Evolutionary conservation across 2,113 vertebrate genomes (phyloP).

Genomic region (Psittacula cyanocephala): DNA sequence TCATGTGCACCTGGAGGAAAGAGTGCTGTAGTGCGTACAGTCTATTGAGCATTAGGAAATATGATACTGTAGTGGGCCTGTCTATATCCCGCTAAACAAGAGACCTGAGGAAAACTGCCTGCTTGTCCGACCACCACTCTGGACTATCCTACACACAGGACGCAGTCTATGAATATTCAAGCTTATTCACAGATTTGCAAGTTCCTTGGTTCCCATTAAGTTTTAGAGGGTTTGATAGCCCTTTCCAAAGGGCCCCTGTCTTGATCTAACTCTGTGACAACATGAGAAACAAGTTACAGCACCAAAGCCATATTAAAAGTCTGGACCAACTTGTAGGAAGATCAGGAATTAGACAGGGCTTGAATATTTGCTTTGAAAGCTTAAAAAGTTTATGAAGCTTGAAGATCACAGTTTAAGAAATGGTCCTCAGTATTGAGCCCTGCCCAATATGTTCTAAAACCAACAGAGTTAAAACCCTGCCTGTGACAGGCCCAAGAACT

Average conservation of each 20-base stretch:
- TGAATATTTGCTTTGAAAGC: neutral
- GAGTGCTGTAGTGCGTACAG: neutral
- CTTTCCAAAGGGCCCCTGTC: neutral
- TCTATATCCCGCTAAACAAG: neutral
- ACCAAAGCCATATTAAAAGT: neutral
- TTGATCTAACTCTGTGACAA: neutral
- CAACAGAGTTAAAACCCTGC: neutral
- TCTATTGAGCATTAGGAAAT: neutral
- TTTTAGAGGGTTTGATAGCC: neutral
- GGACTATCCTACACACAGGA: neutral
- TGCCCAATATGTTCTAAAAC: neutral
- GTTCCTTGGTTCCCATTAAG: neutral
- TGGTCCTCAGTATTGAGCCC: neutral
- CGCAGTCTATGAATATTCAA: neutral
- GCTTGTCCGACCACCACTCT: neutral
- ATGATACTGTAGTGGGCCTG: neutral
- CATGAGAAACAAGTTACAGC: neutral
- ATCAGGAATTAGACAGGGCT: neutral
- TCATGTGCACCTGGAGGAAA: neutral
- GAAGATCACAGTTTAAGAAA: neutral
- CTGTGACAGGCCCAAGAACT: neutral
- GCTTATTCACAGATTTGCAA: neutral
- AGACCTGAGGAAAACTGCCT: neutral
- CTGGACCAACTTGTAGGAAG: neutral
- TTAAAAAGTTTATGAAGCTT: neutral